phyloP scores from a whole-genome alignment of 2,113 vertebrate genomes.

The Geothlypis trichas region DNA sequence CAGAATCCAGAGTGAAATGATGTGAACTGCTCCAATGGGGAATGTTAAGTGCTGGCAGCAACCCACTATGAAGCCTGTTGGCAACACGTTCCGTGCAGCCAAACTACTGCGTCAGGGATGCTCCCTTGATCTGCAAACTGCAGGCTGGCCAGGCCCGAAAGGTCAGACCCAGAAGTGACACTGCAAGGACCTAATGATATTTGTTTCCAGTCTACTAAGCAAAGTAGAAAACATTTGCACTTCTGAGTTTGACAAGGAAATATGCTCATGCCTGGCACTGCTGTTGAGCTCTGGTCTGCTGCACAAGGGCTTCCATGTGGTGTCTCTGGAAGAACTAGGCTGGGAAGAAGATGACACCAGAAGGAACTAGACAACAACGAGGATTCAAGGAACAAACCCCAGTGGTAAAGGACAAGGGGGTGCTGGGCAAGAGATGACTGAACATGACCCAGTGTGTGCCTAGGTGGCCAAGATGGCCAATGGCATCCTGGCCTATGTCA shows the following conservation, averaged over 20 bases:
- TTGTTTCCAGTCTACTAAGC: background rate
- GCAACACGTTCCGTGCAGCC: rapidly evolving
- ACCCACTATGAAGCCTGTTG: background rate
- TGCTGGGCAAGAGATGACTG: background rate
- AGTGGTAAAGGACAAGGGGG: background rate
- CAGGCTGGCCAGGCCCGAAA: background rate
- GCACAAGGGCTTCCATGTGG: background rate
- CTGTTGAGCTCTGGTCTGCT: background rate
- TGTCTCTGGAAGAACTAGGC: background rate
- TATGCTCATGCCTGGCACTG: background rate
- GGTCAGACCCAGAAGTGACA: background rate
- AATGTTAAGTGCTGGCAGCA: background rate
- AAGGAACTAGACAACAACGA: background rate
- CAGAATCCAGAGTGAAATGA: background rate
- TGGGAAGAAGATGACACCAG: background rate
- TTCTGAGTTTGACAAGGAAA: background rate
- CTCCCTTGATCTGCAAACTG: background rate
- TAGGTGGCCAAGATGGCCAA: too few relatives aligned
- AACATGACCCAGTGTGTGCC: background rate
- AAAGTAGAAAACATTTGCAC: background rate
- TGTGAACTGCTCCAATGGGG: background rate
- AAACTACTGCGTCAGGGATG: background rate
- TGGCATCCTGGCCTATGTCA: background rate
- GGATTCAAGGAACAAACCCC: background rate
- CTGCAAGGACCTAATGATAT: background rate